Evolutionary conservation across 64 coral and sea anemone species (phyloP), one percentile per base, ranked within the genome.

Genomic region (Stichodactyla mertensii): DNA sequence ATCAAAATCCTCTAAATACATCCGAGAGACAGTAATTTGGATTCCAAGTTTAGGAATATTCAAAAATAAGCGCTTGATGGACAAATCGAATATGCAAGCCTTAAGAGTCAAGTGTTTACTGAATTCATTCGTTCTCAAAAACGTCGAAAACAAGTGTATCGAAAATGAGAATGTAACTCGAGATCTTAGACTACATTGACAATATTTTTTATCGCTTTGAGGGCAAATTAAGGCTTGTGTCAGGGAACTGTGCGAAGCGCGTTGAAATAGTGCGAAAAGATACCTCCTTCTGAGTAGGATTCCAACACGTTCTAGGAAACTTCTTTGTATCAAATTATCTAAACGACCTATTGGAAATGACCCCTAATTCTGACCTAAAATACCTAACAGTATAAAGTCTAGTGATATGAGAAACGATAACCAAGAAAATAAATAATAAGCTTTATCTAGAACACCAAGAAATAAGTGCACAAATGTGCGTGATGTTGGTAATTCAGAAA

Each of bases 261-360:
- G 11, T 36, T 11, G 23, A 74, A 69, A 27, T 4, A 26, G n/a
- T 74, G 26, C n/a, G 26, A 74, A 74, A 23, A 74, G 24, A 74
- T 66, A 74, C 12, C 8, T 74, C 14, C 6, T 8, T 31, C n/a
- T 16, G 53, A 18, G 52, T 81, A 53, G 78, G 51, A 81, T 81
- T 81, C 78, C 78, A 28, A 52, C 78, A 81, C 6, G 52, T 81
- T 81, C 78, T 81, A 81, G 78, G 52, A 81, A 13, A 55, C 18
- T 79, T 52, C 52, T 52, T 54, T 16, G 77, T 80, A 36, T 80
- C 78, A 52, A 16, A 79, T 10, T 53, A 81, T 81, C 78, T 81
- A 53, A 53, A n/a, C 53, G 78, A 20, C 78, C 67, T 19, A 45
- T 81, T 55, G 1, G 9, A 5, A 53, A 55, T 81, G 78, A 81